Evolutionary conservation across 2,113 vertebrate genomes (phyloP), one percentile per base, ranked within the genome.

Genomic region (Callionymus lyra): DNA sequence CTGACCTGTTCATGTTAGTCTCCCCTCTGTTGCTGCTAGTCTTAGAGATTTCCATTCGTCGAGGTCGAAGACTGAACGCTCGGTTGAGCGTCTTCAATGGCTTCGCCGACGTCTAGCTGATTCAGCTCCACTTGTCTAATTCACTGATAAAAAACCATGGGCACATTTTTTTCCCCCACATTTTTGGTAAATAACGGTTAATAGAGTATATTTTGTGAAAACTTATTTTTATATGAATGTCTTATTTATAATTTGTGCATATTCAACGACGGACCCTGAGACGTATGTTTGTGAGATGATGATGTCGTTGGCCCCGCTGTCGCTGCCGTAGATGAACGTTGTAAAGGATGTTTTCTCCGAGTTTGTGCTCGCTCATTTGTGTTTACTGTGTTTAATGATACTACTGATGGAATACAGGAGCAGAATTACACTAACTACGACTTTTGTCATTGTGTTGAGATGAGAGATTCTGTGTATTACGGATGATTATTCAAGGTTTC

Each of bases 221-320:
- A 84, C 88, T 83, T 95, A 96, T 96, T 97, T 98, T 97, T 97
- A 90, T 96, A 96, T 92, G 90, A 88, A 90, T 91, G 86, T 90
- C 87, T 94, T 94, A 96, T 98, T 96, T 97, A 95, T 96, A 89
- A 87, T 50, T 79, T 70, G 73, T 85, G 80, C 85, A 77, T 84
- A 76, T 70, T 82, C 78, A 64, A 38, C 65, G 72, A 85, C 84
- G 75, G 59, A 55, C 63, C 37, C 47, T 32, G 34, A 53, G 19
- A 37, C 61, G 63, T n/a, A n/a, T 84, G 81, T 72, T 84, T 84
- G 53, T 47, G 61, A 65, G 66, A 68, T 56, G 58, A 50, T 62
- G 62, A 68, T 71, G 36, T 53, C 68, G 68, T 68, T 59, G 33
- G 57, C 71, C 65, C 53, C 59, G 63, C 68, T 76, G 71, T 72